Percentiles rank a stretch among this genome's conserved stretches.
Evolutionary conservation across 2,113 vertebrate genomes (phyloP).

Genomic region (Forbesichthys papilliferus): DNA sequence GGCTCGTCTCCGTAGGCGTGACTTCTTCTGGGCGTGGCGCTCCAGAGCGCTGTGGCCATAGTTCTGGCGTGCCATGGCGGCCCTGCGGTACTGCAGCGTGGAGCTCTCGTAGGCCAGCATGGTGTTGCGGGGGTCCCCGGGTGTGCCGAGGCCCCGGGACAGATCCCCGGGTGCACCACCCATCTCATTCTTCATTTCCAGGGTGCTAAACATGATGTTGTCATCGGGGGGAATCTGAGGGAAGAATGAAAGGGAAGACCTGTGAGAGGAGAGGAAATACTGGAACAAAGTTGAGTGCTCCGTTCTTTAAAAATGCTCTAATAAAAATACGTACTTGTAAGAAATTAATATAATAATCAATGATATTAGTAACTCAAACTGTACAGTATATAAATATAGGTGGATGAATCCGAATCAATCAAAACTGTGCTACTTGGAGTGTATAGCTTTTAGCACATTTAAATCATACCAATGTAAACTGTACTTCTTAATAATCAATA

Average conservation of each 20-base stretch:
- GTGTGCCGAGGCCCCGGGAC: conserved; percentile 85
- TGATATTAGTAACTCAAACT: conserved; percentile 16
- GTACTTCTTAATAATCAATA: conserved; percentile 48
- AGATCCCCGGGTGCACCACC: conserved; percentile 87
- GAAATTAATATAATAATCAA: conserved; percentile 14
- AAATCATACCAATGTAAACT: conserved; percentile 42
- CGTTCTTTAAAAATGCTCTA: background rate
- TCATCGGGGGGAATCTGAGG: conserved; percentile 95
- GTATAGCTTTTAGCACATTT: conserved; percentile 15
- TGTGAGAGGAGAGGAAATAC: conserved; percentile 62
- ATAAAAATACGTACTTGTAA: conserved; percentile 3
- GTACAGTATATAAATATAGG: conserved; percentile 53
- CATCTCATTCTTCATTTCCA: conserved; percentile 99
- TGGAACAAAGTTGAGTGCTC: background rate
- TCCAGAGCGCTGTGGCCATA: conserved; percentile 96
- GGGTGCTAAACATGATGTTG: conserved; percentile 94
- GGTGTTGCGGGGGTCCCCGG: conserved; percentile 89
- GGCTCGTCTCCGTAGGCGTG: conserved; percentile 92
- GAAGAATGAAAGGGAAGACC: conserved; percentile 53
- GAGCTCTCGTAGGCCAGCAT: conserved; percentile 96
- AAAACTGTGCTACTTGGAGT: conserved; percentile 57
- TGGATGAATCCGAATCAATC: conserved; percentile 67
- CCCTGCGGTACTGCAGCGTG: conserved; percentile 94
- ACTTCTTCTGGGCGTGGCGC: conserved; percentile 97
- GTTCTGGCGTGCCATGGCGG: conserved; percentile 93